Evolutionary conservation across 2,113 vertebrate genomes (phyloP).

Genomic region (Psilopsiagon aymara): DNA sequence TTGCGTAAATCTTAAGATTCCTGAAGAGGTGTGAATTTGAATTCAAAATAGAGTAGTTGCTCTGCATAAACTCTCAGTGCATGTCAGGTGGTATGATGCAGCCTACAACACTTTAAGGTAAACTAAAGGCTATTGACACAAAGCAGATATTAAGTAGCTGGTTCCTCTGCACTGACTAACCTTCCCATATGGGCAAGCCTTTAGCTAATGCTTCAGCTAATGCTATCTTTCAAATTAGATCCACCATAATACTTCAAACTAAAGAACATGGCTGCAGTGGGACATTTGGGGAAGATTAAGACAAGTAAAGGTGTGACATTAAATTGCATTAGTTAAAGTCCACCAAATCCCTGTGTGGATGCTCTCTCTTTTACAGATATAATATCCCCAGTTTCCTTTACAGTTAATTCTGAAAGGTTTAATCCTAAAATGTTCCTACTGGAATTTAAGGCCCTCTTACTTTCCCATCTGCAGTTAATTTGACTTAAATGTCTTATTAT

Average conservation of each 20-base stretch:
- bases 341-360: constrained; percentile 30
- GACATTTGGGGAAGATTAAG: constrained; percentile 35
- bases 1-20: background rate
- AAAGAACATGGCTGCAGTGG: background rate
- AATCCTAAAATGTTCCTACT: constrained; percentile 13
- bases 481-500: background rate
- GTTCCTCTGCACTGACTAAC: background rate
- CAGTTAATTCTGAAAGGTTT: constrained; percentile 6
- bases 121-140: background rate
- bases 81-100: background rate
- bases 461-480: constrained; percentile 22
- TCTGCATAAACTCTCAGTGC: background rate
- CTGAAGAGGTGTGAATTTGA: background rate
- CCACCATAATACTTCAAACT: background rate
- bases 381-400: constrained; percentile 14
- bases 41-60: background rate
- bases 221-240: background rate
- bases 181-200: background rate
- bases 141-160: background rate
- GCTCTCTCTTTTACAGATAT: background rate
- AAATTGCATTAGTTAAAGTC: constrained; percentile 32
- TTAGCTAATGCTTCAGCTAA: background rate
- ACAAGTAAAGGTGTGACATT: constrained; percentile 42
- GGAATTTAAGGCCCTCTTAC: constrained; percentile 16
- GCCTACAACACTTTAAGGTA: background rate